Conservation (phyloP, 2,797 vertebrate genomes). For the Spea hammondii region DNA sequence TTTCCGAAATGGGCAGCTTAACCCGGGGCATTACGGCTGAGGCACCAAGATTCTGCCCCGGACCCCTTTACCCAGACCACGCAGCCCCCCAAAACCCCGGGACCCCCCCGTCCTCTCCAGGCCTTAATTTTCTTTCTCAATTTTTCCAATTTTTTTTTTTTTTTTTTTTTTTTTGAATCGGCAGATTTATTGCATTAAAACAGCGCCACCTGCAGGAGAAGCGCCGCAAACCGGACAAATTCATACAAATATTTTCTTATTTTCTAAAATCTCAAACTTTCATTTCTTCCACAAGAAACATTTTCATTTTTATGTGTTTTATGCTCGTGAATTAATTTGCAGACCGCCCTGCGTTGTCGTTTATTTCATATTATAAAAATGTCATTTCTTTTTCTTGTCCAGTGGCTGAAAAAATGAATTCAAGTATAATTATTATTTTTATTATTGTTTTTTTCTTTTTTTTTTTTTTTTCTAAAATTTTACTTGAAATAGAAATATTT, state of each 20-base stretch:
- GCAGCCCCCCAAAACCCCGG: background rate
- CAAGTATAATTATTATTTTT: background rate
- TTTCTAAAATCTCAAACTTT: slow-evolving; percentile 21
- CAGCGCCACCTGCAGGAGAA: slow-evolving; percentile 32
- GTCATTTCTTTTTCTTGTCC: background rate
- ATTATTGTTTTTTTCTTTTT: background rate
- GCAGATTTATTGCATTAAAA: slow-evolving; percentile 36
- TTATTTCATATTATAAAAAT: background rate
- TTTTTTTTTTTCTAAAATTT: background rate
- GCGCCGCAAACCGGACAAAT: slow-evolving; percentile 6
- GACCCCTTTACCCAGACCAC: background rate
- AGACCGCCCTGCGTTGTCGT: background rate
- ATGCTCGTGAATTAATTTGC: background rate
- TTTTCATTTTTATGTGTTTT: background rate
- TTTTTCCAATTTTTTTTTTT: slow-evolving; percentile 46
- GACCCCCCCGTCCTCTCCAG: background rate
- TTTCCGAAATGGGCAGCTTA: background rate
- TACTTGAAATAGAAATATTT: background rate
- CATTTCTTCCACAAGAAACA: background rate
- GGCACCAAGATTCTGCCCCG: too few relatives aligned
- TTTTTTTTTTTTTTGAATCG: slow-evolving; percentile 17
- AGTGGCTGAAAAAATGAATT: background rate
- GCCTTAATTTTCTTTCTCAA: slow-evolving; percentile 33
- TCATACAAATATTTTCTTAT: slow-evolving; percentile 6
- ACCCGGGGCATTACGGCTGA: background rate